Percentiles rank a stretch among this genome's conserved stretches.
Evolutionary conservation across 1,140 invertebrate species (phyloP).

Genomic region (Ips nitidus): DNA sequence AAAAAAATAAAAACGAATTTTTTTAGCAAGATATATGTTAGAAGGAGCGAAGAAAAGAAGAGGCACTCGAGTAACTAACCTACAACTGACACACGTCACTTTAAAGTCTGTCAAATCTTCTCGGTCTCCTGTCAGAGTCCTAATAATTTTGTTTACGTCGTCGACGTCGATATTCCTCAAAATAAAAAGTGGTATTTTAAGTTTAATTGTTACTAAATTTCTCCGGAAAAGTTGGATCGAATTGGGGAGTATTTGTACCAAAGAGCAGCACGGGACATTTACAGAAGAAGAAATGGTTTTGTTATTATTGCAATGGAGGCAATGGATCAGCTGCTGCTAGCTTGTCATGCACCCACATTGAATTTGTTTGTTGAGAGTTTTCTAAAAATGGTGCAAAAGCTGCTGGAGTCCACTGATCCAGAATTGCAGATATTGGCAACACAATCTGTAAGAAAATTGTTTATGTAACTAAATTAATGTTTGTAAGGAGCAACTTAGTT

Average conservation of each 20-base stretch:
- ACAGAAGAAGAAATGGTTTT: slow-evolving; percentile 75
- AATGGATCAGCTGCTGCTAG: slow-evolving; percentile 91
- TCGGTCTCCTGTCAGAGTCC: slow-evolving; percentile 6
- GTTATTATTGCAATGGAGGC: slow-evolving; percentile 98
- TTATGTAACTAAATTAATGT: not conserved
- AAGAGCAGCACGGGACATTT: slow-evolving; percentile 88
- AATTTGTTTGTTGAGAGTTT: slow-evolving; percentile 99
- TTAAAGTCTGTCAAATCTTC: not conserved
- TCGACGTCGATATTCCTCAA: not conserved
- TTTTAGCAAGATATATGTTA: no score
- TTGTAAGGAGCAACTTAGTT: no score
- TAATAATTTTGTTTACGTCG: not conserved
- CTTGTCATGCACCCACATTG: slow-evolving; percentile 94
- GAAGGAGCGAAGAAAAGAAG: not conserved
- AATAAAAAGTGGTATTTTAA: slow-evolving; percentile 10
- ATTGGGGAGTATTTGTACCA: slow-evolving; percentile 98
- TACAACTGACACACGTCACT: not conserved
- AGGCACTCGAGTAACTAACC: not conserved
- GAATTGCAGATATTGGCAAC: slow-evolving; percentile 93
- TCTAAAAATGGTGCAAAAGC: slow-evolving; percentile 96
- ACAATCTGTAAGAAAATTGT: slow-evolving; percentile 74
- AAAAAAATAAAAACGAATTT: no score
- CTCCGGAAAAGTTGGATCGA: slow-evolving; percentile 95
- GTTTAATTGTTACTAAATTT: slow-evolving; percentile 47
- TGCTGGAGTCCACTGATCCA: slow-evolving; percentile 92